These are phyloP conservation scores for Dromococcyx pavoninus DNA, from an alignment of 2,797 vertebrate genomes.

Conservation along the genomic window DNA sequence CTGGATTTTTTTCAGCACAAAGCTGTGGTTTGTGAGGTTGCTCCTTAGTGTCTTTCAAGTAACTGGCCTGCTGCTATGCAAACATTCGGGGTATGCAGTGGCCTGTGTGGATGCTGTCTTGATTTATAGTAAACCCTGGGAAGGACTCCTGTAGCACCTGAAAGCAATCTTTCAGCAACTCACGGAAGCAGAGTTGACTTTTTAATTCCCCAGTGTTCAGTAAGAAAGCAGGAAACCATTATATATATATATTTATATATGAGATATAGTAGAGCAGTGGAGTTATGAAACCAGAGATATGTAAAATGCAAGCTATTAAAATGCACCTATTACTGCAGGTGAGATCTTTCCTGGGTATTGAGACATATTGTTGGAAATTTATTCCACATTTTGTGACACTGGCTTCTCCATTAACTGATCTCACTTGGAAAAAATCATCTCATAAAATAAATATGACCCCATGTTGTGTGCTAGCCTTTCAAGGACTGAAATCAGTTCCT, in stretches of 20 bases:
- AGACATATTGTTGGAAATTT: neutral
- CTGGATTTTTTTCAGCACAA: conserved; percentile 19
- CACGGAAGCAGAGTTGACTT: conserved; percentile 48
- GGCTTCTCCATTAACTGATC: conserved; percentile 55
- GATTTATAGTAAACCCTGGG: conserved; percentile 32
- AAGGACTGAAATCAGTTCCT: conserved; percentile 55
- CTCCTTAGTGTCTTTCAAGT: conserved; percentile 32
- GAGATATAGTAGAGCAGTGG: conserved; percentile 16
- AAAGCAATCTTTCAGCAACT: conserved; percentile 64
- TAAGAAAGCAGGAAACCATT: conserved; percentile 36
- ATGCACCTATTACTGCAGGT: conserved; percentile 51
- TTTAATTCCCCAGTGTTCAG: conserved; percentile 32
- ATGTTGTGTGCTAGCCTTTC: conserved; percentile 22
- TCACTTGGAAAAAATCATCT: conserved; percentile 66
- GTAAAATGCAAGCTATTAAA: conserved; percentile 53
- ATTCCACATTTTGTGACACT: conserved; percentile 19
- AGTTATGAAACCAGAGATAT: conserved; percentile 54
- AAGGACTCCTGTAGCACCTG: conserved; percentile 62
- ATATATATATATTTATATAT: neutral
- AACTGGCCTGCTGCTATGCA: neutral
- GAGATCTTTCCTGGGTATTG: conserved; percentile 46
- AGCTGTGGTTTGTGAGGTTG: conserved; percentile 39
- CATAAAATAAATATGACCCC: conserved; percentile 63
- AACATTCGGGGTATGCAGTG: conserved; percentile 9
- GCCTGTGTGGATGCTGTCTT: conserved; percentile 12